These are phyloP conservation scores for Phocoena phocoena DNA, from an alignment of 2,113 vertebrate genomes.

Conservation along the genomic window DNA sequence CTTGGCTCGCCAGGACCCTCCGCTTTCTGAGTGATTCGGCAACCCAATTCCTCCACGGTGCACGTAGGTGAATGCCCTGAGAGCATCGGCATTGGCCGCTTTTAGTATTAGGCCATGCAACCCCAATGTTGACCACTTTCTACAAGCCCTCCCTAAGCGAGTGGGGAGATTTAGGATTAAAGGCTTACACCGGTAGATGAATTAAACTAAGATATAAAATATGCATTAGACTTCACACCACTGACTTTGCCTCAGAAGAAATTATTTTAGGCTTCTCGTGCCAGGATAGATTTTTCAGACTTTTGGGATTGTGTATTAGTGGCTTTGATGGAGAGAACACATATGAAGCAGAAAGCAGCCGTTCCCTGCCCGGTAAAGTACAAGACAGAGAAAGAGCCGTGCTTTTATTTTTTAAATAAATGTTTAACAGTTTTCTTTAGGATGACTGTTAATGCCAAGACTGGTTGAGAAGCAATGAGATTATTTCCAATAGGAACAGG, in stretches of 20 bases:
- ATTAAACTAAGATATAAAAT: slow-evolving; percentile 70
- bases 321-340: slow-evolving; percentile 54
- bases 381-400: not conserved
- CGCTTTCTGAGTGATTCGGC: not conserved
- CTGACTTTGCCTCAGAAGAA: slow-evolving; percentile 41
- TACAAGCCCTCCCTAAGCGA: not conserved
- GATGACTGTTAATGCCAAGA: slow-evolving; percentile 21
- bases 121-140: slow-evolving; percentile 59
- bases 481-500: not conserved
- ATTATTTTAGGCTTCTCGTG: slow-evolving; percentile 13
- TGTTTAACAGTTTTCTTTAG: slow-evolving; percentile 54
- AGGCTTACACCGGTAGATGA: not conserved
- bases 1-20: not conserved
- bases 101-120: slow-evolving; percentile 4
- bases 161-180: slow-evolving; percentile 39
- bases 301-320: slow-evolving; percentile 48
- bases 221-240: slow-evolving; percentile 6
- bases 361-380: slow-evolving; percentile 27
- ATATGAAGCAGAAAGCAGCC: not conserved
- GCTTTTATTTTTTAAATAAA: slow-evolving; percentile 39
- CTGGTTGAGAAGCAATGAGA: slow-evolving; percentile 27
- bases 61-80: slow-evolving; percentile 2
- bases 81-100: not conserved
- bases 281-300: slow-evolving; percentile 30
- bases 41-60: not conserved